Conservation (phyloP, 2,888 invertebrate genomes). For the Disparrhopalites patrizii region DNA sequence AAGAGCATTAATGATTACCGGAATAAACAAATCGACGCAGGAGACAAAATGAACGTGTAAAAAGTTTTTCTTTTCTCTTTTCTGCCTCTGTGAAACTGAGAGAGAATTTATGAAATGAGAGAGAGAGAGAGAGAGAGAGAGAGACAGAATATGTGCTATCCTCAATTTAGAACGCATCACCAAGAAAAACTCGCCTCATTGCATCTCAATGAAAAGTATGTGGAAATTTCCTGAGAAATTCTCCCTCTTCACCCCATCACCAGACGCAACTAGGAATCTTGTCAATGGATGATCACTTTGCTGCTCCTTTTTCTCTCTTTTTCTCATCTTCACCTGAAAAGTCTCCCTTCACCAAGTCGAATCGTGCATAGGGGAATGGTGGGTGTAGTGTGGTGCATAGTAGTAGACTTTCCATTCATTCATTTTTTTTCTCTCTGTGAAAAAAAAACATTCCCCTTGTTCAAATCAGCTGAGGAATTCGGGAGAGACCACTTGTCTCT, state of each 20-base stretch:
- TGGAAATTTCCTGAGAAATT: background rate
- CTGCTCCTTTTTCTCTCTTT: background rate
- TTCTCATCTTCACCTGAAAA: background rate
- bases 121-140: background rate
- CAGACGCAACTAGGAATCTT: background rate
- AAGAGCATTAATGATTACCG: no score
- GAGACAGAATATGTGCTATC: constrained; percentile 12
- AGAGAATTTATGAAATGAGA: constrained; percentile 11
- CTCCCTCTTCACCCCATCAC: background rate
- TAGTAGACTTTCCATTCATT: no score
- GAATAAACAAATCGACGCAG: no score
- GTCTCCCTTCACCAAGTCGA: background rate
- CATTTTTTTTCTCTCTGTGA: no score
- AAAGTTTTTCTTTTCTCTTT: no score
- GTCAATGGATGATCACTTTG: constrained; percentile 24
- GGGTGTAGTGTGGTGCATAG: no score
- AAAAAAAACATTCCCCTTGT: no score
- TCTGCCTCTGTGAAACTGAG: no score
- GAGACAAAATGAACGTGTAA: no score
- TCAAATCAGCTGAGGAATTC: no score
- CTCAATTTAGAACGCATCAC: constrained; percentile 19
- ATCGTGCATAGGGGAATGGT: no score
- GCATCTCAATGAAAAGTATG: background rate
- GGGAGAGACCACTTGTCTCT: no score
- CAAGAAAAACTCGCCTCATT: constrained; percentile 1